Evolutionary conservation across 2,888 invertebrate species (phyloP), one percentile per base, ranked within the genome.

Genomic region (Acleris cristana): DNA sequence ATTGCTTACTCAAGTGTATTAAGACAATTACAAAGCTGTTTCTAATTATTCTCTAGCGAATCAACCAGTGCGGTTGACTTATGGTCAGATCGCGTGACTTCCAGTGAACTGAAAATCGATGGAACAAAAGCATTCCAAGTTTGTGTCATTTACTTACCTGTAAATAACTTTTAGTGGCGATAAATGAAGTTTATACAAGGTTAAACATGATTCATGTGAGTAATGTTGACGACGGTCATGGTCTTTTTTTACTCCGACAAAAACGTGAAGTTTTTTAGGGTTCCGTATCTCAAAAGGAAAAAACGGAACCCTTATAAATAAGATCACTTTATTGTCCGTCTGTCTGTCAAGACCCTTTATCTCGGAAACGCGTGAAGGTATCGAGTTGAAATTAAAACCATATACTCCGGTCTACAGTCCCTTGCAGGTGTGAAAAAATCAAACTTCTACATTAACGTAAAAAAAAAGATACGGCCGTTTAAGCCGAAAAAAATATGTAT

Each of bases 71-170:
- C 44, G 30, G 52, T 40, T 62, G 48, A 76, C 71, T 77, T 79
- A 79, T 78, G 67, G 75, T 71, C 26, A 58, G 66, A 71, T 83
- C 75, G 83, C 82, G 81, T 82, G 83, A 78, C 81, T 70, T 64
- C 74, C 76, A 75, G 76, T 81, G 75, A 74, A 74, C 73, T 64
- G 44, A 68, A 74, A 79, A 82, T 81, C 79, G 75, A 82, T 82
- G 72, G 53, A 70, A 72, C 71, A 69, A 67, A 75, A 76, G 70
- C 74, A 73, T 69, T 75, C 70, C 70, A 63, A 64, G 64, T 69
- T 70, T 71, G 71, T 74, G 72, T 75, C 75, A 67, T 67, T 67
- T 67, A 52, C 57, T 61, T 61, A 26, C 56, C 61, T 52, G 44
- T 62, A 57, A 62, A 57, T 34, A 58, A 58, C 34, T 54, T 67